These are phyloP conservation scores for Trichopria drosophilae DNA, from an alignment of 2,888 invertebrate species.

Conservation along the genomic window DNA sequence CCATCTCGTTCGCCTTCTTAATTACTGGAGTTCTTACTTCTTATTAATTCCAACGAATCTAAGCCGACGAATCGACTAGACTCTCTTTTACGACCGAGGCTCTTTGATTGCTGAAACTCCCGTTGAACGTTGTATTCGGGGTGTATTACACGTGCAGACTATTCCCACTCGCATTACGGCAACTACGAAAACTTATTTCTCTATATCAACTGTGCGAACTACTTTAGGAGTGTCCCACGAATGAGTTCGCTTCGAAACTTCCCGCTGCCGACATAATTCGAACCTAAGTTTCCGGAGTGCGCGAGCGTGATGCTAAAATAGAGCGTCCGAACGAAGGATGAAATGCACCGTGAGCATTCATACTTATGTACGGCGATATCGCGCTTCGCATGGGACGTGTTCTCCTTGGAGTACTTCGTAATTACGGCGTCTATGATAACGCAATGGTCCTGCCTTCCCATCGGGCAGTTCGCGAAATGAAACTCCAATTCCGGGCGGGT, in stretches of 20 bases:
- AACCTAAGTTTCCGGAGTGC: conserved; percentile 16
- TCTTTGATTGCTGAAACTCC: too few relatives aligned
- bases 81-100: too few relatives aligned
- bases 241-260: conserved; percentile 29
- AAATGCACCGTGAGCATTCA: not conserved
- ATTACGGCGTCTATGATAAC: too few relatives aligned
- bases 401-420: conserved; percentile 1
- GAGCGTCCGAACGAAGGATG: not conserved
- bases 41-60: too few relatives aligned
- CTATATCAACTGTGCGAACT: conserved; percentile 9
- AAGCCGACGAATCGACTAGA: too few relatives aligned
- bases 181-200: conserved; percentile 17
- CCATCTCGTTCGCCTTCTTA: too few relatives aligned
- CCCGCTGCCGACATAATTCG: conserved; percentile 21
- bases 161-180: too few relatives aligned
- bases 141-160: too few relatives aligned
- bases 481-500: too few relatives aligned
- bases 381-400: not conserved
- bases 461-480: too few relatives aligned
- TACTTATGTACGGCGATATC: not conserved
- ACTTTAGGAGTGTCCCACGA: conserved; percentile 16
- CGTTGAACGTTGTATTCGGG: too few relatives aligned
- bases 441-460: conserved; percentile 10
- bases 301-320: conserved; percentile 4
- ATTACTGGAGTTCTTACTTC: too few relatives aligned